Percentiles rank a stretch among this genome's conserved stretches.
These are phyloP conservation scores for Pinna nobilis DNA, from an alignment of 1,140 invertebrate species.

Conservation along the genomic window DNA sequence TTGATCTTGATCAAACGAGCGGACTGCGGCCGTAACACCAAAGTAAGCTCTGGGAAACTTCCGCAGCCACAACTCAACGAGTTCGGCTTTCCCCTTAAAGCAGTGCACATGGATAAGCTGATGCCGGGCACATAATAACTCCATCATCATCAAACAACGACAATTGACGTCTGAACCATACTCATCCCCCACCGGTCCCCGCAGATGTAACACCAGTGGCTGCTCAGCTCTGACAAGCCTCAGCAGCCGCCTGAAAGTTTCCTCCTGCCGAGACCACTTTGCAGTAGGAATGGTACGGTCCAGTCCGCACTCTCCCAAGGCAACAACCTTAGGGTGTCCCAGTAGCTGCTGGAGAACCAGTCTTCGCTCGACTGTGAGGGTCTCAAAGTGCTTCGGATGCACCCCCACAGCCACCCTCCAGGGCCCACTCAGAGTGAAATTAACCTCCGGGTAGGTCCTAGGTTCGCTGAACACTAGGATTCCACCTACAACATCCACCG, in stretches of 20 bases:
- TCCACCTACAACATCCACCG: slow-evolving; percentile 5
- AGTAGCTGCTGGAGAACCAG: slow-evolving; percentile 3
- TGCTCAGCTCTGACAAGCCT: not conserved
- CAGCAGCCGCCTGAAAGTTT: not conserved
- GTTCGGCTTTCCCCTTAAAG: no score
- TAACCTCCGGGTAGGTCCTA: slow-evolving; percentile 8
- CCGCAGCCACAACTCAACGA: no score
- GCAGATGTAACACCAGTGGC: not conserved
- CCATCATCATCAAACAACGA: not conserved
- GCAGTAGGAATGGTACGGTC: slow-evolving; percentile 1
- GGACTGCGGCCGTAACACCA: not conserved
- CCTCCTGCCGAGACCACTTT: slow-evolving; percentile 4
- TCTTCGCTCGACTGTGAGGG: not conserved
- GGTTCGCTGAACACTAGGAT: slow-evolving; percentile 20
- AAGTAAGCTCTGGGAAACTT: no score
- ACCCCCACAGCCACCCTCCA: slow-evolving; percentile 23
- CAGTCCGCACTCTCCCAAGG: slow-evolving; percentile 8
- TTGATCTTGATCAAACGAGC: not conserved
- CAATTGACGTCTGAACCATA: not conserved
- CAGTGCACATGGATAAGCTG: not conserved
- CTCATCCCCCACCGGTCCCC: not conserved
- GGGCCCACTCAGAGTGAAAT: slow-evolving; percentile 5
- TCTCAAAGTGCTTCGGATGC: slow-evolving; percentile 12
- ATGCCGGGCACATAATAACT: not conserved
- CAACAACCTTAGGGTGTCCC: slow-evolving; percentile 5